Evolutionary conservation across 2,113 vertebrate species (phyloP).

Genomic region (Eulacestoma nigropectus): DNA sequence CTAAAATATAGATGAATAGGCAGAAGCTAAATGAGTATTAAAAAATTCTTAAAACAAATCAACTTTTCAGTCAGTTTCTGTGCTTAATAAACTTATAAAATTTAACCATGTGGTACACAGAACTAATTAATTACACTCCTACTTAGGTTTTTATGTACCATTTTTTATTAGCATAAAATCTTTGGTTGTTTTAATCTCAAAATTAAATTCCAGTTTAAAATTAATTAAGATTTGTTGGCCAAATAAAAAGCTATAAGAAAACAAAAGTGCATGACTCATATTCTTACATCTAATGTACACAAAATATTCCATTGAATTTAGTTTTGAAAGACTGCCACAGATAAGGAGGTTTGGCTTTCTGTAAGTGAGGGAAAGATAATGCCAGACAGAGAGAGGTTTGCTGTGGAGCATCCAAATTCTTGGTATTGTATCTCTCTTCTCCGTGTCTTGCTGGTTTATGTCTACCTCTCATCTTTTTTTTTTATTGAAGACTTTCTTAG

Average conservation of each 20-base stretch:
- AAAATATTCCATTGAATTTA: background rate
- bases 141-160: background rate
- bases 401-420: background rate
- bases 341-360: background rate
- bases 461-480: background rate
- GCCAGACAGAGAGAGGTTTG: background rate
- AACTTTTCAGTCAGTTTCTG: background rate
- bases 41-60: background rate
- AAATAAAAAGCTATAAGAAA: background rate
- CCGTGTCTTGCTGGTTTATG: background rate
- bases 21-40: background rate
- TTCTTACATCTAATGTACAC: background rate
- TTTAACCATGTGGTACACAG: background rate
- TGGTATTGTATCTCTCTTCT: background rate
- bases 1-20: background rate
- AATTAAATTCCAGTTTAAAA: background rate
- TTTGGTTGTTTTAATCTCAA: background rate
- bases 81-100: background rate
- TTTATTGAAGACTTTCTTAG: background rate
- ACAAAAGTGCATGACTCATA: background rate
- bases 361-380: background rate
- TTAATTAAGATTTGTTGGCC: background rate
- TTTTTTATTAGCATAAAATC: background rate
- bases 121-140: background rate
- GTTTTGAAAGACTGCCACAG: background rate